Percentiles rank a stretch among this genome's conserved stretches.
These are phyloP conservation scores for Amblyjoppa fuscipennis DNA, from an alignment of 2,888 invertebrate species.

Conservation along the genomic window DNA sequence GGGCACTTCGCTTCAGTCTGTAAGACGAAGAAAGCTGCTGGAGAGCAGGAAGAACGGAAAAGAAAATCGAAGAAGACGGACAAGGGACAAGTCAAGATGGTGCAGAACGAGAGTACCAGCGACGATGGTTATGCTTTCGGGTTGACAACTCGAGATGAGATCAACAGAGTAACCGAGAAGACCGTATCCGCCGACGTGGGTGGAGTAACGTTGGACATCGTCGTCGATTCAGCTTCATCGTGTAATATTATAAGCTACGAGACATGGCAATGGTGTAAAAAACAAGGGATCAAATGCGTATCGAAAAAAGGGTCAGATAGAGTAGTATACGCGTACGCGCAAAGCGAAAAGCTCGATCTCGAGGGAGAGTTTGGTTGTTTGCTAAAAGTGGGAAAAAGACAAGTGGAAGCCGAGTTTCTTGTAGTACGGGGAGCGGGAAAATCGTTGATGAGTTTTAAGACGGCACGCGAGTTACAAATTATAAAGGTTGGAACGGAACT, in stretches of 20 bases:
- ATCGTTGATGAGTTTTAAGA: conserved; percentile 68
- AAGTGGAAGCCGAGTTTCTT: conserved; percentile 64
- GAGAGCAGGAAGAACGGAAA: neutral
- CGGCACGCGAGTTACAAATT: conserved; percentile 67
- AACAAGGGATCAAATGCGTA: conserved; percentile 43
- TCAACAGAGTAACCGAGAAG: neutral
- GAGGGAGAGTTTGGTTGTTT: conserved; percentile 2
- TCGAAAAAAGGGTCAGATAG: conserved; percentile 62
- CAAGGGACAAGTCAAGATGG: neutral
- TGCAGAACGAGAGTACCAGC: neutral
- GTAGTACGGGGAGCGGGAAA: conserved; percentile 46
- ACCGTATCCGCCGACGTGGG: conserved; percentile 61
- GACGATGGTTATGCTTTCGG: conserved; percentile 47
- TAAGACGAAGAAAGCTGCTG: conserved; percentile 43
- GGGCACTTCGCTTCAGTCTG: conserved; percentile 73
- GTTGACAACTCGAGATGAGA: conserved; percentile 1
- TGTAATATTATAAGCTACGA: conserved; percentile 70
- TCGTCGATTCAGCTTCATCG: conserved; percentile 73
- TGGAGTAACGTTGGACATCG: conserved; percentile 66
- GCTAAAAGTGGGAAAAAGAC: conserved; percentile 39
- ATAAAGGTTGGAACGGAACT: conserved; percentile 65
- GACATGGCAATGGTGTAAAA: conserved; percentile 70
- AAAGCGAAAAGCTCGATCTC: conserved; percentile 31
- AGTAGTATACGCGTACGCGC: conserved; percentile 69
- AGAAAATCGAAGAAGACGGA: neutral